These are phyloP conservation scores for Drosophila elegans DNA, from an alignment of 1,140 invertebrate genomes.

Conservation along the genomic window DNA sequence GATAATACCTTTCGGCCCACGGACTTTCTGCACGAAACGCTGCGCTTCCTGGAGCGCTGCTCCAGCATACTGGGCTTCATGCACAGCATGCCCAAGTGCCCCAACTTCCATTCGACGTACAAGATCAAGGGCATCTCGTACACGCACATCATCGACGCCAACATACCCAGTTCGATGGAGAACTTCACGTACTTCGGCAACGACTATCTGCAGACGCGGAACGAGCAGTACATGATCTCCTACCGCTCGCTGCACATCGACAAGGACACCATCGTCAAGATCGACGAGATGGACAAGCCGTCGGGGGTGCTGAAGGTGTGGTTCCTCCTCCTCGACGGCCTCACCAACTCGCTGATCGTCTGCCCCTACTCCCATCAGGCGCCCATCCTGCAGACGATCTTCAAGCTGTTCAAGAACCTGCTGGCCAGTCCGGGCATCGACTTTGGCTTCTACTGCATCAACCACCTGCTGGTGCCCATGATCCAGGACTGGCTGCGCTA, in stretches of 20 bases:
- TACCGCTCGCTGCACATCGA: slow-evolving; percentile 86
- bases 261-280: slow-evolving; percentile 87
- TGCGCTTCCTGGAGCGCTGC: slow-evolving; percentile 94
- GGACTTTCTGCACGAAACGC: slow-evolving; percentile 92
- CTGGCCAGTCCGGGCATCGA: slow-evolving; percentile 91
- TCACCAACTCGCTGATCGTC: slow-evolving; percentile 92
- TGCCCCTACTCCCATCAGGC: slow-evolving; percentile 94
- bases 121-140: slow-evolving; percentile 92
- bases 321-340: slow-evolving; percentile 95
- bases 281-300: slow-evolving; percentile 90
- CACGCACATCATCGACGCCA: slow-evolving; percentile 92
- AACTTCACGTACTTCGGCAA: slow-evolving; percentile 86
- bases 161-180: slow-evolving; percentile 92
- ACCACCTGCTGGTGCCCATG: slow-evolving; percentile 94
- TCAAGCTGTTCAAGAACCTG: slow-evolving; percentile 92
- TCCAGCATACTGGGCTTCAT: slow-evolving; percentile 94
- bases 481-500: slow-evolving; percentile 95
- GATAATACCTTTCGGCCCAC: slow-evolving; percentile 85
- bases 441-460: slow-evolving; percentile 95
- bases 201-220: slow-evolving; percentile 83
- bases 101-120: slow-evolving; percentile 95
- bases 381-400: slow-evolving; percentile 93
- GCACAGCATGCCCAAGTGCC: slow-evolving; percentile 97
- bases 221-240: slow-evolving; percentile 85
- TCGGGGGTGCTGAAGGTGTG: slow-evolving; percentile 95